Percentiles rank a stretch among this genome's conserved stretches.
Conservation (phyloP, 2,113 vertebrate species). For the Odocoileus virginianus region DNA sequence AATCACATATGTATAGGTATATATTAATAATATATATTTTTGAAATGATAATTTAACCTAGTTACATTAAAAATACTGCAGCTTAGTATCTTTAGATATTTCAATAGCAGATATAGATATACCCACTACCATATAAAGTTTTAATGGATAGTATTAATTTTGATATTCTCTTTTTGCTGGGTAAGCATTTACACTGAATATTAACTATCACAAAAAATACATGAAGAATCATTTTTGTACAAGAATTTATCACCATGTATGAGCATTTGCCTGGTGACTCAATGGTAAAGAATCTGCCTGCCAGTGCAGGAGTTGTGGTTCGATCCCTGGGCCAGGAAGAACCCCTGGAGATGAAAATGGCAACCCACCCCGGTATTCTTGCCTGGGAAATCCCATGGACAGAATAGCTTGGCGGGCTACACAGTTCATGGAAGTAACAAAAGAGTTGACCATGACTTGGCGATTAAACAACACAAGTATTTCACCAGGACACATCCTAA, state of each 20-base stretch:
- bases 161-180: background rate
- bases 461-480: background rate
- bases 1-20: background rate
- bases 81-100: background rate
- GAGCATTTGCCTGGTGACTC: background rate
- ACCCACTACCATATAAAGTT: background rate
- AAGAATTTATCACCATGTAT: background rate
- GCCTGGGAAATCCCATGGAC: background rate
- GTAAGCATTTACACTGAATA: background rate
- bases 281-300: background rate
- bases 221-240: background rate
- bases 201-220: background rate
- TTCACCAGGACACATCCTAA: background rate
- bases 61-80: background rate
- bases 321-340: background rate
- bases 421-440: background rate
- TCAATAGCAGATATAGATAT: background rate
- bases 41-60: background rate
- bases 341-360: background rate
- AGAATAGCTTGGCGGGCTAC: background rate
- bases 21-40: background rate
- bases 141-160: background rate
- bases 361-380: background rate
- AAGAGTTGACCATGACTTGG: fast-evolving
- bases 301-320: background rate